Evolutionary conservation across 2,888 invertebrate genomes (phyloP).

Genomic region (Sarcophaga variegata): DNA sequence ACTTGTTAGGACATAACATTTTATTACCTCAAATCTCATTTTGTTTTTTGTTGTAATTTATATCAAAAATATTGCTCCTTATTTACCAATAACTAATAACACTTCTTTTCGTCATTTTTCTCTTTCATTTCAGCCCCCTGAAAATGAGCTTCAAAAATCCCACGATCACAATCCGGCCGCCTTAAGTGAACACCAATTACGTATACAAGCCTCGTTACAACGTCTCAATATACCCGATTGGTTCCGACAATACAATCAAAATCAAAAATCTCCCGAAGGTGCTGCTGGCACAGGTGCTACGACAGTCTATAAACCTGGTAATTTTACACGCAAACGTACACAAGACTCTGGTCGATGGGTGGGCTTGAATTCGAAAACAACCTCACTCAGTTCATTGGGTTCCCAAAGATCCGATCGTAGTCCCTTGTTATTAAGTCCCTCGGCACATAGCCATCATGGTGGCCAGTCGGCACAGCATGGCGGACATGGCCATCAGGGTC

Average conservation of each 20-base stretch:
- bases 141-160: conserved; percentile 94
- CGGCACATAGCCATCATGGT: conserved; percentile 82
- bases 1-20: background rate
- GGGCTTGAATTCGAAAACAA: conserved; percentile 92
- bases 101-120: background rate
- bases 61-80: background rate
- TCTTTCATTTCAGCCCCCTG: conserved; percentile 88
- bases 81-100: background rate
- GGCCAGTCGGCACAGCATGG: conserved; percentile 75
- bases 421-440: conserved; percentile 81
- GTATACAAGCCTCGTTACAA: conserved; percentile 95
- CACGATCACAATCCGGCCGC: conserved; percentile 84
- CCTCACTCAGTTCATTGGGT: conserved; percentile 90
- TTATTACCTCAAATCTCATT: background rate
- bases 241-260: conserved; percentile 85
- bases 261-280: conserved; percentile 74
- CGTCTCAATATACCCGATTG: conserved; percentile 97
- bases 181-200: conserved; percentile 96
- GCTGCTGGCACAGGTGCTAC: conserved; percentile 66
- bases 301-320: conserved; percentile 85
- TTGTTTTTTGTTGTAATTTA: conserved; percentile 7
- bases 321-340: conserved; percentile 90
- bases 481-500: conserved; percentile 56
- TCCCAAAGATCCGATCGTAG: conserved; percentile 82
- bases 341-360: conserved; percentile 86